These are phyloP conservation scores for Aspidiotus rigidus DNA, from an alignment of 2,888 invertebrate species.

Conservation along the genomic window DNA sequence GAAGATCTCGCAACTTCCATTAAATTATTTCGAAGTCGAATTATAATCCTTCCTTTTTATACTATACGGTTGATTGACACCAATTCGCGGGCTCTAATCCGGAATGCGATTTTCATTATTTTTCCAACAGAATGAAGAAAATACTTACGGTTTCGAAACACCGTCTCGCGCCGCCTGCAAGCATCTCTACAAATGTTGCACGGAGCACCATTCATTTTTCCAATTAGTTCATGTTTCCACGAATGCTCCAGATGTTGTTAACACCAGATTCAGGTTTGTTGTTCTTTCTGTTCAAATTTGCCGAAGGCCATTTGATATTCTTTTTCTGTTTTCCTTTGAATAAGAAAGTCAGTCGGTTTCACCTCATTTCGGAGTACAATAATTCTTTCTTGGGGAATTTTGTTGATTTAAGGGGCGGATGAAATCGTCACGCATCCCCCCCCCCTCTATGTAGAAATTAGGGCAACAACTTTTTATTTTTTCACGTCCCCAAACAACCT, in stretches of 20 bases:
- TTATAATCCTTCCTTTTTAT: no score
- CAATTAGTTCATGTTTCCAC: constrained; percentile 69
- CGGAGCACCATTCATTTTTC: constrained; percentile 92
- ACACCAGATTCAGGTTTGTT: constrained; percentile 63
- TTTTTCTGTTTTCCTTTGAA: background rate
- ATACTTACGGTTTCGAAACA: constrained; percentile 93
- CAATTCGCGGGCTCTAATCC: background rate
- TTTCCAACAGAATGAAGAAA: constrained; percentile 68
- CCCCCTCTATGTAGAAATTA: no score
- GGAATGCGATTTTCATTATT: constrained; percentile 7
- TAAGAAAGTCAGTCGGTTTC: background rate
- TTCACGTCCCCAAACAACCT: no score
- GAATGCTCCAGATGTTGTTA: constrained; percentile 65
- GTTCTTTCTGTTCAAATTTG: background rate
- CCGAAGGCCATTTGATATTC: background rate
- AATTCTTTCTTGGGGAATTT: background rate
- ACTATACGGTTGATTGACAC: no score
- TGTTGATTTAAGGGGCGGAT: no score
- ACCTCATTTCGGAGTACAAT: background rate
- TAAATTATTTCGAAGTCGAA: no score
- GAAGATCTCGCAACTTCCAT: no score
- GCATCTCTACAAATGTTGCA: constrained; percentile 91
- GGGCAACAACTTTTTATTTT: no score
- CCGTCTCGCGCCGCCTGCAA: constrained; percentile 85
- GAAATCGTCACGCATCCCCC: no score